Evolutionary conservation across 2,113 vertebrate genomes (phyloP), one percentile per base, ranked within the genome.

Genomic region (Calidris pugnax): DNA sequence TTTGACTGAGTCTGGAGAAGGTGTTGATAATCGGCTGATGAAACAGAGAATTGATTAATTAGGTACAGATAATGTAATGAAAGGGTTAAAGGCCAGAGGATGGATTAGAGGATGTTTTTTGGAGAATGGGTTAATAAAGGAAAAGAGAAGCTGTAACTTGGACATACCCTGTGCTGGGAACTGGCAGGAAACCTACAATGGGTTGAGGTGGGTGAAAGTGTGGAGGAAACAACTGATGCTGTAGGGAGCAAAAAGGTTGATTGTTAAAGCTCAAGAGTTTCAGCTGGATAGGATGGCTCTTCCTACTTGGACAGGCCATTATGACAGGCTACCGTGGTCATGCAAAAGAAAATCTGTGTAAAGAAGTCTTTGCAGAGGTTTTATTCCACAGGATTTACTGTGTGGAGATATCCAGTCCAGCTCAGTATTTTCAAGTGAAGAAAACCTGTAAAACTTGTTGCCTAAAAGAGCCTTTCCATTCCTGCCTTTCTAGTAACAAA

Each of bases 401-500:
- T 4, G 13, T 28, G 56, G 33, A 59, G 22, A 75, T 71, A 26
- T 26, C n/a, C 24, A 35, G 37, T 41, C 12, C 77, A 69, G 30
- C 13, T 51, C 32, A 8, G 7, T 39, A 37, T 43, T 90, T 85
- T 62, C 50, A 66, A 56, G 30, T 50, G 32, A 92, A 92, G 41
- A 30, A 85, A 82, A 28, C 39, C 78, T 83, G 43, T 55, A 90
- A 87, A 86, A 74, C 69, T 91, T 62, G 1, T 85, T 81, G 81
- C 67, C 33, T 80, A 30, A 67, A 75, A 90, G 28, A 84, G 59
- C 73, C 64, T 91, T 95, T 91, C 88, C 15, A 24, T 76, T 92
- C 76, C 63, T 94, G 63, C 78, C 53, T 96, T 93, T 91, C 84
- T 81, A 59, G 81, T 94, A 93, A 90, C 91, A 95, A 97, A 95